A percentile compares a stretch with the other conserved stretches of the same genome.
Conservation (phyloP, 1,140 invertebrate genomes). For the Diabrotica undecimpunctata region DNA sequence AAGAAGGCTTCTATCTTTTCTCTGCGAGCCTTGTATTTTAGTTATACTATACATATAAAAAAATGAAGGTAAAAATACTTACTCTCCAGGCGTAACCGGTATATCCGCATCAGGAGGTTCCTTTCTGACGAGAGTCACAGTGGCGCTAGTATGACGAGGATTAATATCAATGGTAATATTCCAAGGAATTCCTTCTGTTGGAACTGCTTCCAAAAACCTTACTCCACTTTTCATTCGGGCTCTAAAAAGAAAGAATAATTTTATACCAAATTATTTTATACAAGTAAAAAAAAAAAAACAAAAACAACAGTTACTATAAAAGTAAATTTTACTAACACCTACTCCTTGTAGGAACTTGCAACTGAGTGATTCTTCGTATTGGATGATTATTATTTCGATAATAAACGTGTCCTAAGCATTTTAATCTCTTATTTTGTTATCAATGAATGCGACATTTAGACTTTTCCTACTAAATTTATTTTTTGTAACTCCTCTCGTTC, state of each 20-base stretch:
- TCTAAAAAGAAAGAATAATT: constrained; percentile 53
- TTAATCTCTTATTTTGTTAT: no score
- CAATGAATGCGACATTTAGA: no score
- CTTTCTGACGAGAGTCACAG: constrained; percentile 77
- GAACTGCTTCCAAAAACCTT: constrained; percentile 74
- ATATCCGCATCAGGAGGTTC: constrained; percentile 49
- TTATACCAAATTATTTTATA: neutral
- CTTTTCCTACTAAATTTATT: no score
- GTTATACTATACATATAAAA: no score
- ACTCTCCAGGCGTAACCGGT: constrained; percentile 35
- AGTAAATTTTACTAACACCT: no score
- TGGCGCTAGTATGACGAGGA: constrained; percentile 76
- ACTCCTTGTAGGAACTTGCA: no score
- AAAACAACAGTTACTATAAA: neutral
- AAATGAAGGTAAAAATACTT: constrained; percentile 27
- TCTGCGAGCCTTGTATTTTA: no score
- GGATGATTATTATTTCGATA: no score
- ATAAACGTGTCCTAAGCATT: no score
- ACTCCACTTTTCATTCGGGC: constrained; percentile 83
- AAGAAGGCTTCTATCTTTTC: no score
- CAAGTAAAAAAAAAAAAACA: neutral
- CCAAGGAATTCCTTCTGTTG: constrained; percentile 69
- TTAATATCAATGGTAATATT: constrained; percentile 79
- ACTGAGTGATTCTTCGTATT: no score
- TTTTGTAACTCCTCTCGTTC: no score